Base-by-base conservation (phyloP, 2,113 vertebrate genomes). In the Amphiprion percula region DNA sequence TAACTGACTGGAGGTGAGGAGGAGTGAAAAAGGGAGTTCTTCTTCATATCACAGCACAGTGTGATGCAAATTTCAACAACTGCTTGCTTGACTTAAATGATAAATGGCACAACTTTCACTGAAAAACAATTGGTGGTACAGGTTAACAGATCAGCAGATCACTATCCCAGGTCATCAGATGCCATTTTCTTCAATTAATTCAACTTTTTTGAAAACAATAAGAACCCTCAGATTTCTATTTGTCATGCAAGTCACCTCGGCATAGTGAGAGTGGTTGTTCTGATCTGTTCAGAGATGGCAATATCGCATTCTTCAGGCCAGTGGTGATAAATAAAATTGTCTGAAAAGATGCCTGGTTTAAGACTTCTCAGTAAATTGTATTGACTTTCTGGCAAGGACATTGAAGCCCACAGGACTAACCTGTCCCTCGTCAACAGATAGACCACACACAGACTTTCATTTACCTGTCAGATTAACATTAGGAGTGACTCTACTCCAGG, bases 401-500 rank as follows among this genome's bases (percentile, higher is more conserved):
- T 7, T 44, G 63, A 86, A 84, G 86, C 88, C 92, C 88, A 85
- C 72, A 90, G 91, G 83, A 88, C 81, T 82, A 56, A 87, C 88
- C 79, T 88, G 90, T 91, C 88, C 87, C 85, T 87, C 80, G 73
- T 91, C 88, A 89, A 90, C 80, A 90, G 84, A 87, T 66, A 91
- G 90, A 92, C 89, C 85, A 78, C 88, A 90, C 90, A 91, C 87
- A 83, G 82, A 52, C 75, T 69, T 83, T 93, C 90, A 92, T 93
- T 94, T 94, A 92, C 88, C 91, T 93, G 92, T 92, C 93, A 94
- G 90, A 92, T 92, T 93, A 91, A 90, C 85, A 90, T 90, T 83
- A 88, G 74, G 62, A 91, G 85, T 55, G 68, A 79, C 77, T 90
- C 77, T 68, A 88, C 91, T 92, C 14, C 66, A 53, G 90, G 90